A percentile compares a stretch with the other conserved stretches of the same genome.
Conservation (phyloP, 2,113 vertebrate genomes). For the Clarias macrocephalus region DNA sequence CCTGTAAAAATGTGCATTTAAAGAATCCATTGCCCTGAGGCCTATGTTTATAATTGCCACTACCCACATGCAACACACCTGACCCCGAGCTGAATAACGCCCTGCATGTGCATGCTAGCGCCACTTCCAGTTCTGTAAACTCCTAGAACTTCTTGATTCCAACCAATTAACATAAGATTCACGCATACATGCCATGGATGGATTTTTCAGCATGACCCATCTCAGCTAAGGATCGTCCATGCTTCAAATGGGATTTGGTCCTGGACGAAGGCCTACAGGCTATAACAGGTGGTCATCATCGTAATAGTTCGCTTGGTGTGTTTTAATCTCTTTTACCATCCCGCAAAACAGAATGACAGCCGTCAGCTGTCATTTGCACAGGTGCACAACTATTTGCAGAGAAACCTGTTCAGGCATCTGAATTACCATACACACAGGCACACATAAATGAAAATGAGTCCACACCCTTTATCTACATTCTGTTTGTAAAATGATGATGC, state of each 20-base stretch:
- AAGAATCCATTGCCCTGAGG: not conserved
- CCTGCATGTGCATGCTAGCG: not conserved
- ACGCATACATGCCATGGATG: not conserved
- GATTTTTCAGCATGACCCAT: not conserved
- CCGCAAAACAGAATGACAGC: constrained; percentile 64
- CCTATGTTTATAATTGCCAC: constrained; percentile 22
- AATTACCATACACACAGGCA: constrained; percentile 30
- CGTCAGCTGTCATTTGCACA: constrained; percentile 70
- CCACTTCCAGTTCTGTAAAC: constrained; percentile 29
- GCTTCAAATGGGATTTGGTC: not conserved
- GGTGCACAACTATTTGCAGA: constrained; percentile 71
- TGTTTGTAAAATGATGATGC: constrained; percentile 1
- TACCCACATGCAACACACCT: not conserved
- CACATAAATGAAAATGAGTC: not conserved
- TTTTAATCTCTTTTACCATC: constrained; percentile 62
- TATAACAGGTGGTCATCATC: not conserved
- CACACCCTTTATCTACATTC: constrained; percentile 45
- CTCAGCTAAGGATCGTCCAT: not conserved
- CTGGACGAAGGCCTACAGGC: not conserved
- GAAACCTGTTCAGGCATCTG: constrained; percentile 65
- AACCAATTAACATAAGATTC: not conserved
- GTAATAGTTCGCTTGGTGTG: constrained; percentile 74
- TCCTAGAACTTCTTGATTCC: constrained; percentile 16
- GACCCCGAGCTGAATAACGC: constrained; percentile 2
- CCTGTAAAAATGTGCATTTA: constrained; percentile 3